Conservation (phyloP, 1,140 invertebrate species). For the Bombus sylvicola region DNA sequence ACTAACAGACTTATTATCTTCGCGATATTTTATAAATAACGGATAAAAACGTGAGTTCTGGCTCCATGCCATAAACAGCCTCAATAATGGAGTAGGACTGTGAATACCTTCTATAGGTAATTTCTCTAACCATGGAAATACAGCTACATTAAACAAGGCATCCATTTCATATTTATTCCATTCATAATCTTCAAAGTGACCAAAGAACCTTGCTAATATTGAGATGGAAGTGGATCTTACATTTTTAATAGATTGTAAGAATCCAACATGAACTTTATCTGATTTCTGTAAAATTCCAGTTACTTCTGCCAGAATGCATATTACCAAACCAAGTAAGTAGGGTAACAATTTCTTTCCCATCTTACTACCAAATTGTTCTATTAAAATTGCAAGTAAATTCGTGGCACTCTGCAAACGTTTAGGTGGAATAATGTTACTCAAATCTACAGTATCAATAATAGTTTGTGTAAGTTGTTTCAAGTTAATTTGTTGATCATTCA, state of each 20-base stretch:
- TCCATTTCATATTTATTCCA: conserved; percentile 89
- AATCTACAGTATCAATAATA: conserved; percentile 82
- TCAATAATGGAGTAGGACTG: conserved; percentile 91
- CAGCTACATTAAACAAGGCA: conserved; percentile 89
- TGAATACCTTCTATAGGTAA: conserved; percentile 92
- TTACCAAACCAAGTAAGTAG: conserved; percentile 88
- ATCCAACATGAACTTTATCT: conserved; percentile 85
- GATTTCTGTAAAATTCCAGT: conserved; percentile 84
- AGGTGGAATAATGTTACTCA: conserved; percentile 86
- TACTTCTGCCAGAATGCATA: conserved; percentile 87
- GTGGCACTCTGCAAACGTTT: conserved; percentile 89
- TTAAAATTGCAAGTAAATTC: conserved; percentile 90
- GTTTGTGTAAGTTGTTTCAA: conserved; percentile 79
- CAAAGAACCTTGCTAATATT: conserved; percentile 89
- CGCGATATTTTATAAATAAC: conserved; percentile 86
- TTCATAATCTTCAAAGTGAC: conserved; percentile 89
- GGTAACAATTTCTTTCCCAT: conserved; percentile 87
- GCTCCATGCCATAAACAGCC: conserved; percentile 90
- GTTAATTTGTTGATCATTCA: conserved; percentile 63
- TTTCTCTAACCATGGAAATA: conserved; percentile 92
- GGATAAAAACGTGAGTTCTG: conserved; percentile 89
- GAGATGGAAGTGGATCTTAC: conserved; percentile 85
- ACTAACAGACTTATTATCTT: conserved; percentile 80
- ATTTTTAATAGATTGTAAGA: conserved; percentile 87
- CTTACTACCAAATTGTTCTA: conserved; percentile 93